Conservation (phyloP, 2,113 vertebrate genomes). For the Notothenia coriiceps region DNA sequence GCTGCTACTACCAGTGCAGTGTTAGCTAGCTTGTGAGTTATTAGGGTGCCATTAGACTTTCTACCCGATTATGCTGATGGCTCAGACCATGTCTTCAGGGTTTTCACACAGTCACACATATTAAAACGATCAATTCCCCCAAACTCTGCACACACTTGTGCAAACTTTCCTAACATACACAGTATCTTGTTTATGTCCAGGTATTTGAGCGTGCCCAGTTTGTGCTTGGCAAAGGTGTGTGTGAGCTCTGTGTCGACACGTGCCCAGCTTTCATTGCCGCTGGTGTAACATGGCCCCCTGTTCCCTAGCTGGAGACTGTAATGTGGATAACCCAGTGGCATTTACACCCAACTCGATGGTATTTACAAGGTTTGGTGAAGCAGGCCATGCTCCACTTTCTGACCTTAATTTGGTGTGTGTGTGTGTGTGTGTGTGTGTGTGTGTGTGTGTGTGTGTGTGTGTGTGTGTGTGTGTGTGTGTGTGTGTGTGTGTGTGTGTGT, state of each 20-base stretch:
- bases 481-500: slow-evolving; percentile 19
- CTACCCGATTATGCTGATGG: slow-evolving; percentile 63
- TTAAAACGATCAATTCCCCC: slow-evolving; percentile 75
- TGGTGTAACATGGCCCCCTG: slow-evolving; percentile 31
- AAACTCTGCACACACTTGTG: slow-evolving; percentile 47
- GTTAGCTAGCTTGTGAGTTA: slow-evolving; percentile 65
- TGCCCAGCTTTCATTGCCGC: slow-evolving; percentile 43
- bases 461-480: slow-evolving; percentile 40
- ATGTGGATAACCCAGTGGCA: slow-evolving; percentile 74
- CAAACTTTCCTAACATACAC: slow-evolving; percentile 32
- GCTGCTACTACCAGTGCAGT: slow-evolving; percentile 44
- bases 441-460: slow-evolving; percentile 33
- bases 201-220: not conserved
- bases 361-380: slow-evolving; percentile 73
- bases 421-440: slow-evolving; percentile 37
- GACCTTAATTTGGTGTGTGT: slow-evolving; percentile 76
- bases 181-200: slow-evolving; percentile 38
- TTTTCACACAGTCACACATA: slow-evolving; percentile 61
- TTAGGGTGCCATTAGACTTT: slow-evolving; percentile 67
- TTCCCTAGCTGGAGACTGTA: slow-evolving; percentile 37
- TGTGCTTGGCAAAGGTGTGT: slow-evolving; percentile 17
- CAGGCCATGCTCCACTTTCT: slow-evolving; percentile 68
- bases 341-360: slow-evolving; percentile 76
- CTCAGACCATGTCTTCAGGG: slow-evolving; percentile 59
- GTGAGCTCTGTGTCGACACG: slow-evolving; percentile 26